Evolutionary conservation across 1,140 invertebrate genomes (phyloP).

Genomic region (Drosophila sp.): DNA sequence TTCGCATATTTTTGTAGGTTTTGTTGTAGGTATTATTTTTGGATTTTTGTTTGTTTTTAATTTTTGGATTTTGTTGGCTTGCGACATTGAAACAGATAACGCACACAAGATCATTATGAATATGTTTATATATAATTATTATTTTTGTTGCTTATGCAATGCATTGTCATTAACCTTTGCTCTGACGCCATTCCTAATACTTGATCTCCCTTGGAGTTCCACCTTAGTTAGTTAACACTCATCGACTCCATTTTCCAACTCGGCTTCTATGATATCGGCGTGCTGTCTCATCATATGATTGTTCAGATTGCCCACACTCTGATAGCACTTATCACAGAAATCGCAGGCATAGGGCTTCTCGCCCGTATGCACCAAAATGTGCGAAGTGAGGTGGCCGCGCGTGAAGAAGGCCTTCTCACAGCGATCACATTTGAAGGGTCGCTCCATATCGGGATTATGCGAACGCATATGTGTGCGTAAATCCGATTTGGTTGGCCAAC

Average conservation of each 20-base stretch:
- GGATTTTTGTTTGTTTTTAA: conserved; percentile 1
- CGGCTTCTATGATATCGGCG: conserved; percentile 48
- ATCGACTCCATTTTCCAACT: conserved; percentile 41
- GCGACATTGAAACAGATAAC: conserved; percentile 41
- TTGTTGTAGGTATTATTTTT: background rate
- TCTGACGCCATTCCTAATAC: conserved; percentile 34
- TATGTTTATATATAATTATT: conserved; percentile 28
- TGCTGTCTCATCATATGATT: conserved; percentile 71
- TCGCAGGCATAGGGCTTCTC: conserved; percentile 70
- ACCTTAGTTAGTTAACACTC: conserved; percentile 30
- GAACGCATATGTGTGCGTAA: conserved; percentile 76
- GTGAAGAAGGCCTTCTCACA: conserved; percentile 76
- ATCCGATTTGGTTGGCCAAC: conserved; percentile 72
- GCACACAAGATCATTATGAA: conserved; percentile 24
- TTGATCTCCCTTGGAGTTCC: conserved; percentile 24
- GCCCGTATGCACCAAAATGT: conserved; percentile 72
- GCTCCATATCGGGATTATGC: conserved; percentile 67
- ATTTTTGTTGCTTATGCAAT: conserved; percentile 28
- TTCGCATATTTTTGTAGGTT: conserved; percentile 12
- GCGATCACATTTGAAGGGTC: conserved; percentile 72
- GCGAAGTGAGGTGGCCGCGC: conserved; percentile 68
- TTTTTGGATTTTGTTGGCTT: conserved; percentile 6
- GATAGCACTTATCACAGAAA: conserved; percentile 66
- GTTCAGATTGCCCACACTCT: conserved; percentile 76
- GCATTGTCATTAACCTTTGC: conserved; percentile 12